A percentile compares a stretch with the other conserved stretches of the same genome.
Conservation (phyloP, 2,797 vertebrate genomes). For the Lagocephalus sceleratus region DNA sequence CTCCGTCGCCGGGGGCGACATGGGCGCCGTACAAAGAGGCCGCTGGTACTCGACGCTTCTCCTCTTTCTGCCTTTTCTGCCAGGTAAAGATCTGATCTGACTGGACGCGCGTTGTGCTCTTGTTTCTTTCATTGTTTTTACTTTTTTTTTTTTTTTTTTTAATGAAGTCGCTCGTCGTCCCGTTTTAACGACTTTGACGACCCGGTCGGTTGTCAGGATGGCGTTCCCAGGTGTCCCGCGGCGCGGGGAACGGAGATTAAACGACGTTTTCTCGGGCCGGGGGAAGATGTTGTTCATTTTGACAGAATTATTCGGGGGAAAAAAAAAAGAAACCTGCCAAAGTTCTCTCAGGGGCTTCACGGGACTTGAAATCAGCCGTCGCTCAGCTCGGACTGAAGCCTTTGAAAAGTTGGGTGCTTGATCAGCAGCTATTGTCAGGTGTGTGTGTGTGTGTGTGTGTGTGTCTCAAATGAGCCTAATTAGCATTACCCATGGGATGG, state of each 20-base stretch:
- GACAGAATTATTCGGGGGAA: too few species aligned
- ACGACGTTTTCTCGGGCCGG: too few species aligned
- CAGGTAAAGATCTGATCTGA: conserved; percentile 67
- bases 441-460: conserved; percentile 32
- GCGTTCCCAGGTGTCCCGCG: too few species aligned
- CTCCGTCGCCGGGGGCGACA: conserved; percentile 68
- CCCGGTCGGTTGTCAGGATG: too few species aligned
- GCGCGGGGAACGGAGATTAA: too few species aligned
- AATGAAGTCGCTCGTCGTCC: too few species aligned
- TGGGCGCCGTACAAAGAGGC: conserved; percentile 80
- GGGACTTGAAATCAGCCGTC: conserved; percentile 39
- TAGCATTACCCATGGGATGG: conserved; percentile 35
- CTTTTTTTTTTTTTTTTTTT: conserved; percentile 9
- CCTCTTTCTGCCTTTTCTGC: conserved; percentile 65
- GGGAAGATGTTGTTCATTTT: not conserved
- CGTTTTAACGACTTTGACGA: too few species aligned
- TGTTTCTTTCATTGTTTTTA: too few species aligned
- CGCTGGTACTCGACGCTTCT: conserved; percentile 82
- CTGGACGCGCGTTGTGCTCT: too few species aligned
- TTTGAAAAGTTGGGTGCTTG: conserved; percentile 46
- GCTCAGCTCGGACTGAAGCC: conserved; percentile 47
- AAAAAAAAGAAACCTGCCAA: conserved; percentile 23
- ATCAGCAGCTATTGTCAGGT: conserved; percentile 46
- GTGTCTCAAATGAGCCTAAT: conserved; percentile 48
- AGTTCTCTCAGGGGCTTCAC: conserved; percentile 23